Base-by-base conservation (phyloP, 2,888 invertebrate genomes). In the Tetropium fuscum region DNA sequence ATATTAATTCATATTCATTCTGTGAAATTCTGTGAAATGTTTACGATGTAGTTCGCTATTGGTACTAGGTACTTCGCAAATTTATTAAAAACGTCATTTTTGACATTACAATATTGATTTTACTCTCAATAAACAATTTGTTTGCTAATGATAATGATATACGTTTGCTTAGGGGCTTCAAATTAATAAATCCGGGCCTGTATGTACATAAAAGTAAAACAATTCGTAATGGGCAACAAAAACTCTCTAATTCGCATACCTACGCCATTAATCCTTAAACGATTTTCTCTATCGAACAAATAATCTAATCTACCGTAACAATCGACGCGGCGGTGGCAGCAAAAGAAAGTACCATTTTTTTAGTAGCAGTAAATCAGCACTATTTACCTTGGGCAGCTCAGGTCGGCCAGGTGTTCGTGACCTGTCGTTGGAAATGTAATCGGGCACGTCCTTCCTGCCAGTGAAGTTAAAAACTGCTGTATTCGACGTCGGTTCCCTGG, bases 361-460 rank as follows among this genome's bases (percentile, higher is more conserved):
- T n/a, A n/a, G n/a, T n/a, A n/a, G n/a, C n/a, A n/a, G n/a, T n/a
- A n/a, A n/a, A n/a, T n/a, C n/a, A n/a, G n/a, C n/a, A n/a, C n/a
- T 53, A 67, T 61, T 88, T 75, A 92, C 93, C 90, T 92, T 92
- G 73, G 90, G 87, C 74, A 88, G 85, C 77, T 88, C 88, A 60
- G 85, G 87, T 84, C 81, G 88, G 86, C 70, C 88, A 75, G 85
- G 85, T 73, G 87, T 86, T 72, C 90, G 87, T 71, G 90, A 86
- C 80, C 90, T 86, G 84, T 95, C 94, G 83, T 94, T 94, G 80
- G 93, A 93, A 77, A 95, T 92, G 83, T 95, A 94, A 85, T 95
- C 93, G 47, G 95, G 95, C 75, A 94, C 93, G 76, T 92, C 92
- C 82, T 91, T 92, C 77, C 91, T 87, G 82, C 88, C 86, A 69